These are phyloP conservation scores for Marcusenius ussheri DNA, from an alignment of 2,113 vertebrate species.

Conservation along the genomic window DNA sequence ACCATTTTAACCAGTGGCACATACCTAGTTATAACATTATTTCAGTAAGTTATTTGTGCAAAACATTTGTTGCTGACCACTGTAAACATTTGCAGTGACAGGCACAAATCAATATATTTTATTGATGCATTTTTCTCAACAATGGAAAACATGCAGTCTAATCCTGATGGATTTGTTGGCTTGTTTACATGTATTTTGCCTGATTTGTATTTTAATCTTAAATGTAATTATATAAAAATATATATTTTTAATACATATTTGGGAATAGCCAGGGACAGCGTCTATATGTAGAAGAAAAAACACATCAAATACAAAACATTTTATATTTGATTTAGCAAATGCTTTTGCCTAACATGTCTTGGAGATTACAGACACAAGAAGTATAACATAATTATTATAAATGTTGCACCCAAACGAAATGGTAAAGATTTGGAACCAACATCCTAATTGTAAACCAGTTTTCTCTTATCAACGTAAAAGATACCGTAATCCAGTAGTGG, in stretches of 20 bases:
- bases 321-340: not conserved
- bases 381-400: not conserved
- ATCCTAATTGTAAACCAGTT: not conserved
- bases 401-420: not conserved
- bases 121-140: not conserved
- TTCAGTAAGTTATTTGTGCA: not conserved
- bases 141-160: not conserved
- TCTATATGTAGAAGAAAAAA: not conserved
- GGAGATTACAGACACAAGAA: not conserved
- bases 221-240: not conserved
- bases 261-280: not conserved
- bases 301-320: not conserved
- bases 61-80: not conserved
- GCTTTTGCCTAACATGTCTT: not conserved
- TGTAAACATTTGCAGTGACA: not conserved
- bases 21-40: not conserved
- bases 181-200: not conserved
- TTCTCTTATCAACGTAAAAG: not conserved
- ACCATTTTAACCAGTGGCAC: not conserved
- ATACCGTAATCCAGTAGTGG: not conserved
- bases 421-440: not conserved
- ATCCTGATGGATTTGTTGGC: not conserved
- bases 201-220: not conserved
- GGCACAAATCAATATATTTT: not conserved
- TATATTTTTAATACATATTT: not conserved